These are phyloP conservation scores for Andrena cerasifolii DNA, from an alignment of 1,140 invertebrate genomes.

Conservation along the genomic window DNA sequence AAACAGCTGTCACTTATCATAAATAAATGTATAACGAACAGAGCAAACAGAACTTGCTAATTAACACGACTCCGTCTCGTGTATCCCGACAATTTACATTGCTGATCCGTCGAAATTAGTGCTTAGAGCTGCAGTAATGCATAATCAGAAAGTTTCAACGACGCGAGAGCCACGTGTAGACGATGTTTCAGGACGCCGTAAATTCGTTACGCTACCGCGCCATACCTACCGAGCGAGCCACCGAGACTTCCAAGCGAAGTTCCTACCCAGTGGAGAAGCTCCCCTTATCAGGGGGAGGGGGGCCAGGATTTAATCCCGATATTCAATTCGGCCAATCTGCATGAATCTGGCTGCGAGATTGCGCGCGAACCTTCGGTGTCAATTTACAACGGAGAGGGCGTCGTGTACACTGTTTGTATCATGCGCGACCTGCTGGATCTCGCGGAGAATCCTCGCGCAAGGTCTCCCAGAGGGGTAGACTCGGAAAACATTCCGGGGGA, in stretches of 20 bases:
- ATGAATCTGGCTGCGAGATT: conserved; percentile 47
- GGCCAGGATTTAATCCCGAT: conserved; percentile 59
- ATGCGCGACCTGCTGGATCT: not conserved
- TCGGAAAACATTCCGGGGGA: conserved; percentile 45
- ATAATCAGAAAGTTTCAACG: conserved; percentile 44
- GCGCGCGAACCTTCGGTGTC: conserved; percentile 4
- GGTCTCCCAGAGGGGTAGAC: not conserved
- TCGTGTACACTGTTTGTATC: not conserved
- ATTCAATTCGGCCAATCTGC: conserved; percentile 66
- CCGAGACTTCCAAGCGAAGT: conserved; percentile 55
- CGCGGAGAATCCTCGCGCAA: not conserved
- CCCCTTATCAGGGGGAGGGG: conserved; percentile 40
- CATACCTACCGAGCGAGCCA: conserved; percentile 4
- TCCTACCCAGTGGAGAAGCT: conserved; percentile 40
- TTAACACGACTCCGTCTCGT: not conserved
- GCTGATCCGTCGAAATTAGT: conserved; percentile 45
- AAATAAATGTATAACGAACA: not conserved
- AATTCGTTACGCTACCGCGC: conserved; percentile 43
- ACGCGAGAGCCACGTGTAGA: conserved; percentile 14
- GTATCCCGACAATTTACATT: conserved; percentile 30
- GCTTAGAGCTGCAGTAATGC: conserved; percentile 23
- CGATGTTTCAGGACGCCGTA: conserved; percentile 28
- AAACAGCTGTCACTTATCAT: too few species aligned
- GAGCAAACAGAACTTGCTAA: not conserved
- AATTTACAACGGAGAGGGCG: conserved; percentile 17